Percentiles rank a stretch among this genome's conserved stretches.
These are phyloP conservation scores for Caradrina clavipalpis DNA, from an alignment of 2,888 invertebrate species.

Conservation along the genomic window DNA sequence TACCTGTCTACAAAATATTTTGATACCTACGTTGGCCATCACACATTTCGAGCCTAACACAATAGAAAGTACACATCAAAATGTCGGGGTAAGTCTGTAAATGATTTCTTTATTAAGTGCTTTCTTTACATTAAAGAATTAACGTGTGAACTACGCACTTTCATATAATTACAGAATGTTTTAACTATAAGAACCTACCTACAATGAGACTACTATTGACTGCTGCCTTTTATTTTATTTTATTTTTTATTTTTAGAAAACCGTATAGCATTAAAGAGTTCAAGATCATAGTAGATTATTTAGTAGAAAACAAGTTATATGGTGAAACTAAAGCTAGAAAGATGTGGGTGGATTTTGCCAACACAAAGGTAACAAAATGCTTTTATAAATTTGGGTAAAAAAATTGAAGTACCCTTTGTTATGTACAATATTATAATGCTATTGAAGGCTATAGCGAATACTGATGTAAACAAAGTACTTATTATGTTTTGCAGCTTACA, in stretches of 20 bases:
- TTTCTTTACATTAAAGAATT: neutral
- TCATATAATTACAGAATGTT: neutral
- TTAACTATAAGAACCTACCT: constrained; percentile 10
- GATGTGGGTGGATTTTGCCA: constrained; percentile 86
- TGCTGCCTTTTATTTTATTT: neutral
- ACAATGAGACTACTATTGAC: neutral
- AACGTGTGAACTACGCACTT: constrained; percentile 12
- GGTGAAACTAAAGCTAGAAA: constrained; percentile 81
- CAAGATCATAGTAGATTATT: constrained; percentile 84
- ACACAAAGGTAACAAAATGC: constrained; percentile 74
- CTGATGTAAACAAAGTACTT: neutral
- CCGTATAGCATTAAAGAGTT: constrained; percentile 84
- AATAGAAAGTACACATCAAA: constrained; percentile 60
- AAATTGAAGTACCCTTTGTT: neutral
- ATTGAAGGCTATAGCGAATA: too few species aligned
- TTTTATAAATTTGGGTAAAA: constrained; percentile 9
- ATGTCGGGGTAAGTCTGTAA: constrained; percentile 80
- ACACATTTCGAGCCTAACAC: constrained; percentile 18
- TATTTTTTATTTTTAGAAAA: constrained; percentile 73
- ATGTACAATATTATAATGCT: neutral
- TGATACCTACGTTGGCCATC: constrained; percentile 29
- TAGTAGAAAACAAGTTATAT: constrained; percentile 78
- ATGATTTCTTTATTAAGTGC: neutral
- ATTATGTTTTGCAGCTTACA: constrained; percentile 73
- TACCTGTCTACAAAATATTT: constrained; percentile 19